phyloP scores from a whole-genome alignment of 2,888 invertebrate genomes.

The Lepidocyrtinus sp. region DNA sequence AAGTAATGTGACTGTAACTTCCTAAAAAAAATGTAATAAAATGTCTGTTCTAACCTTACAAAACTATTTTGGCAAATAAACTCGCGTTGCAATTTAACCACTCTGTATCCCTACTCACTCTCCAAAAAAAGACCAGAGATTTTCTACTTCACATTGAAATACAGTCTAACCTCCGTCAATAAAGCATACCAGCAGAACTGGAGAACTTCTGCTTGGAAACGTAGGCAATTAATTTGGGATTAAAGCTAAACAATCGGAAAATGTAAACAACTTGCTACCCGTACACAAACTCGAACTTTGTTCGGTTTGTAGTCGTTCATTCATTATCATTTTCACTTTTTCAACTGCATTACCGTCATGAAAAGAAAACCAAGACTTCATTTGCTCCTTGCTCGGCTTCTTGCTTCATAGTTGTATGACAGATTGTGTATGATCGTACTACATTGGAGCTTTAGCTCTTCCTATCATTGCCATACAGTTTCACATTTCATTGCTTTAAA shows the following conservation, averaged over 20 bases:
- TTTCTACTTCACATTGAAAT: not conserved
- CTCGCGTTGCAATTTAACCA: not conserved
- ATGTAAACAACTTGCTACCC: not conserved
- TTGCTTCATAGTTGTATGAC: too few species aligned
- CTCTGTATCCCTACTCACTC: not conserved
- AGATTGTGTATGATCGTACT: too few species aligned
- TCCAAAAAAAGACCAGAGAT: not conserved
- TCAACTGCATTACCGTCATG: too few species aligned
- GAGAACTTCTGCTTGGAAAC: not conserved
- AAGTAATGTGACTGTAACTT: not conserved
- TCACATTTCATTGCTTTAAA: too few species aligned
- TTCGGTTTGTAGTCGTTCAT: too few species aligned
- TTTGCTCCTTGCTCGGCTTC: too few species aligned
- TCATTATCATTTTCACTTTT: too few species aligned
- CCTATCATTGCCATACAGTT: too few species aligned
- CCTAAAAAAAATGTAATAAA: conserved; percentile 22
- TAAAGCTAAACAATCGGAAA: conserved; percentile 26
- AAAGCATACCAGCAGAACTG: not conserved
- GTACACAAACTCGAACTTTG: too few species aligned
- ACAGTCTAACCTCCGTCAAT: not conserved
- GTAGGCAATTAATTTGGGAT: conserved; percentile 41
- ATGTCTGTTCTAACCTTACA: not conserved
- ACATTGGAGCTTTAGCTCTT: too few species aligned
- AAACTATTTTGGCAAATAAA: conserved; percentile 25
- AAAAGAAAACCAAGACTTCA: too few species aligned